Base-by-base conservation (phyloP, 2,797 vertebrate species). In the Molossus alvarezi region DNA sequence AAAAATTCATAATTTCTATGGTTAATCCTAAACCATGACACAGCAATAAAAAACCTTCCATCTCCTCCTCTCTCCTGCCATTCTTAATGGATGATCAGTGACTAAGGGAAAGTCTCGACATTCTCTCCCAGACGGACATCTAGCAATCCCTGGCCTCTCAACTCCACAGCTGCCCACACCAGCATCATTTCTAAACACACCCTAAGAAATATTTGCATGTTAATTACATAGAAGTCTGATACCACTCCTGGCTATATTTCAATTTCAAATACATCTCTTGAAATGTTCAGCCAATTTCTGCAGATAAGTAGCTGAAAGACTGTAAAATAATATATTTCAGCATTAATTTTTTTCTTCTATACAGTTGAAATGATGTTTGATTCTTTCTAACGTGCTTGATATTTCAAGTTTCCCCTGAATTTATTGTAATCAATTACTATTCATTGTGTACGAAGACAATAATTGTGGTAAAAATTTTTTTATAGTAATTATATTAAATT, bases 351-450 rank as follows among this genome's bases (percentile, higher is more conserved):
- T 10, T 96, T 33, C 18, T 73, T 51, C n/a, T 37, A 48, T 14
- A 67, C 15, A 55, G 14, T 27, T 1, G 58, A 89, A 90, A 3
- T 87, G 18, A 87, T 67, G 4, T 23, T 62, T 82, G 6, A 27
- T 11, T 58, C 7, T 84, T 41, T 75, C 67, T 53, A 86, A 75
- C 7, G 8, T 77, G 5, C 64, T 77, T 67, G 33, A 41, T 69
- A 79, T 85, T 80, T 92, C 9, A 76, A 80, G 13, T 7, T 33
- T 77, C 18, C 27, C 2, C 3, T 87, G 75, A 3, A 41, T 64
- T 95, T 84, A 92, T 48, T 92, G 62, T 86, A 83, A 72, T 80
- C 17, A 48, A 27, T 67, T 93, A 71, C 57, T 82, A 67, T 37
- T 89, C 82, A 58, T 55, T 58, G 5, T 65, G 6, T 55, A 73